Percentiles rank a stretch among this genome's conserved stretches.
Conservation (phyloP, 2,113 vertebrate species). For the Daphoenositta chrysoptera region DNA sequence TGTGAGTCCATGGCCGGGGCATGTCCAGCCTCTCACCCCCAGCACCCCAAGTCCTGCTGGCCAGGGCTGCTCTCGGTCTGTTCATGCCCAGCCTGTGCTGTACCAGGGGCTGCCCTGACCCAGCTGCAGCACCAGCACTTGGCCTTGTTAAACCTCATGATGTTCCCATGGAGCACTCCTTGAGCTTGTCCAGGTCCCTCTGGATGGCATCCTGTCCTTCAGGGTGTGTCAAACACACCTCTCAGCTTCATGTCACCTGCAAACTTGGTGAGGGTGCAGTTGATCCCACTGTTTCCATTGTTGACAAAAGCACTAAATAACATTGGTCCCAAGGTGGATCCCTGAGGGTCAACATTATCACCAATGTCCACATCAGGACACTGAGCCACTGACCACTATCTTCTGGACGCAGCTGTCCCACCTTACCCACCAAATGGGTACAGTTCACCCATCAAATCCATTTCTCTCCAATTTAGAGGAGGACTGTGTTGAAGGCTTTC, state of each 20-base stretch:
- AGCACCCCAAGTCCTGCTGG: not conserved
- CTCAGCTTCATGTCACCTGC: not conserved
- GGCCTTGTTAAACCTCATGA: not conserved
- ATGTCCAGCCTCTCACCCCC: not conserved
- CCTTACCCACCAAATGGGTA: too few relatives aligned
- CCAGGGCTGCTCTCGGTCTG: not conserved
- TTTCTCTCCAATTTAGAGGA: not conserved
- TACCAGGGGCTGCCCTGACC: fast-evolving
- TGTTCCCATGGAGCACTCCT: not conserved
- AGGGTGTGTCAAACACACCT: not conserved
- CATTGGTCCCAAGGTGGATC: not conserved
- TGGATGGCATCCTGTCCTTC: not conserved
- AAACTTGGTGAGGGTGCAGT: not conserved
- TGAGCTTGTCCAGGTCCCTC: fast-evolving
- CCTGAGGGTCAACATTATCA: not conserved
- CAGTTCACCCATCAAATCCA: not conserved
- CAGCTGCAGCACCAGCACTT: not conserved
- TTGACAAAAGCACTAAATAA: not conserved
- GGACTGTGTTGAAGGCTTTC: not conserved
- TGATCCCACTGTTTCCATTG: not conserved
- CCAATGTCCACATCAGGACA: not conserved
- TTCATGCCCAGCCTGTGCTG: not conserved
- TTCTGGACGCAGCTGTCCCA: not conserved
- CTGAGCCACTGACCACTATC: not conserved
- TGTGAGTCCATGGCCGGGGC: not conserved